phyloP scores from a whole-genome alignment of 2,797 vertebrate genomes.

The Rhynchotus rufescens region DNA sequence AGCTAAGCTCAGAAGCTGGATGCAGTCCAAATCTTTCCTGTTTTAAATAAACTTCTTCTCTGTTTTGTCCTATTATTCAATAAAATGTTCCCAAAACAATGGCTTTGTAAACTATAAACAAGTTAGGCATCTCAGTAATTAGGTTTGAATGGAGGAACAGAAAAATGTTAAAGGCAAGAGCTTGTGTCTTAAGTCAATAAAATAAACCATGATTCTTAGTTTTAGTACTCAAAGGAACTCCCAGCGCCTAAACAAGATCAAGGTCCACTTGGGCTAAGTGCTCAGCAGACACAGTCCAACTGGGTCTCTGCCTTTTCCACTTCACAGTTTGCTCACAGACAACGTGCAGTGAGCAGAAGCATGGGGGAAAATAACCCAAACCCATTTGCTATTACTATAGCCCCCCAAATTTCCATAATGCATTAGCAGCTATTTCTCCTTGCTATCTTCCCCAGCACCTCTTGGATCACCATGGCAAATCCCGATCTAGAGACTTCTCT shows the following conservation, averaged over 20 bases:
- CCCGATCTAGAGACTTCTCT: neutral
- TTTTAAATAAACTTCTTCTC: constrained; percentile 60
- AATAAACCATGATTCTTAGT: neutral
- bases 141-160: constrained; percentile 10
- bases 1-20: constrained; percentile 41
- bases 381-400: neutral
- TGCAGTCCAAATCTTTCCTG: constrained; percentile 28
- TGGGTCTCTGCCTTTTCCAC: neutral
- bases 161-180: neutral
- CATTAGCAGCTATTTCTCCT: neutral
- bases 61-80: constrained; percentile 49
- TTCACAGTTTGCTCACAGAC: neutral
- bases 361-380: neutral
- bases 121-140: constrained; percentile 44
- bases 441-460: neutral
- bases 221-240: neutral
- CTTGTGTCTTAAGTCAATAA: neutral
- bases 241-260: neutral
- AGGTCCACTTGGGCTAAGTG: neutral
- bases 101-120: constrained; percentile 38
- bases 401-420: neutral
- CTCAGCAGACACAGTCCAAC: neutral
- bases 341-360: neutral
- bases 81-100: constrained; percentile 60
- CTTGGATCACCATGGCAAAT: neutral